These are phyloP conservation scores for Chrysoperla carnea DNA, from an alignment of 1,140 invertebrate species.

Conservation along the genomic window DNA sequence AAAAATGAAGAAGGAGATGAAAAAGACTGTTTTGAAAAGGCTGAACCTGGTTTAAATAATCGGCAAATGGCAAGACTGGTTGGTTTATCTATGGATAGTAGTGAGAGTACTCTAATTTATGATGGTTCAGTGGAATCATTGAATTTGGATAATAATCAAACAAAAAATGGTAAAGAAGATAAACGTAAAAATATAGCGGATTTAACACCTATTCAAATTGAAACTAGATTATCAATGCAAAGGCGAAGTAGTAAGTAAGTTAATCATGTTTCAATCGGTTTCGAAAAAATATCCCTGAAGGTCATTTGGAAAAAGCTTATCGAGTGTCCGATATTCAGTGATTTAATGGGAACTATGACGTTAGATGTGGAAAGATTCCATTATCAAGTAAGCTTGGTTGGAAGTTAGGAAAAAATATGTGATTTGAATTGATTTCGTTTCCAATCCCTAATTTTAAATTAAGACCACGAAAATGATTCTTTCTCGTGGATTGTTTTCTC, in stretches of 20 bases:
- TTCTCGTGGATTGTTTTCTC: too few species aligned
- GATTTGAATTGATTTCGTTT: too few species aligned
- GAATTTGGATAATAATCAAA: conserved; percentile 32
- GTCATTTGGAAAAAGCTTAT: too few species aligned
- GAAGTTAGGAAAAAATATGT: too few species aligned
- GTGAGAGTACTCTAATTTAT: background rate
- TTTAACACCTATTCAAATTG: background rate
- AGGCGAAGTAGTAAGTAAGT: background rate
- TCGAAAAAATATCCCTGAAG: too few species aligned
- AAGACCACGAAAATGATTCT: too few species aligned
- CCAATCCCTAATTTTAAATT: too few species aligned
- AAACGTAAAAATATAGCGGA: conserved; percentile 49
- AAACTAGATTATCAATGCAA: background rate
- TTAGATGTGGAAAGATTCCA: too few species aligned
- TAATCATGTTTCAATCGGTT: too few species aligned
- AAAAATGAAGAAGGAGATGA: background rate
- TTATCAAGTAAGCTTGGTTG: too few species aligned
- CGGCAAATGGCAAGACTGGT: background rate
- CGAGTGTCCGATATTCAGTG: too few species aligned
- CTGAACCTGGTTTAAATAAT: background rate
- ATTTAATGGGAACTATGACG: too few species aligned
- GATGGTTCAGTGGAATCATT: conserved; percentile 21
- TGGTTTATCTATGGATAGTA: background rate
- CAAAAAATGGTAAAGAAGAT: conserved; percentile 58
- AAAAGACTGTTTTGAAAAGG: background rate